A percentile compares a stretch with the other conserved stretches of the same genome.
These are phyloP conservation scores for Trichoplusia ni DNA, from an alignment of 1,140 invertebrate species.

Conservation along the genomic window DNA sequence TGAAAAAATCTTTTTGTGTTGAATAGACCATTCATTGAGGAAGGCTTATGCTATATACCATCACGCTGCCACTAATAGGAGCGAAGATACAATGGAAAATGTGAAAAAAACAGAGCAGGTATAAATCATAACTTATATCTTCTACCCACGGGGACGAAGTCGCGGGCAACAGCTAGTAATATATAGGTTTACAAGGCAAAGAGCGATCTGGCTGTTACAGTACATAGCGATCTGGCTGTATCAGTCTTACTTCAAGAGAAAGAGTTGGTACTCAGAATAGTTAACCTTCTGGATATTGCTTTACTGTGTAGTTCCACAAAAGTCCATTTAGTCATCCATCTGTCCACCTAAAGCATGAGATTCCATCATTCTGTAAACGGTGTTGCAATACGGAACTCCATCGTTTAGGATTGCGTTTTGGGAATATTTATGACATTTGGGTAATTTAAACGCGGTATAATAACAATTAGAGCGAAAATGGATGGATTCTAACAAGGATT, in stretches of 20 bases:
- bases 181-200: too few species aligned
- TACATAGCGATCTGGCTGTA: neutral
- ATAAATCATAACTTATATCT: too few species aligned
- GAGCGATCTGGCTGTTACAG: too few species aligned
- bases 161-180: too few species aligned
- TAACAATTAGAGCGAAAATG: neutral
- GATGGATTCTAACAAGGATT: too few species aligned
- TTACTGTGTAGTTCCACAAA: slow-evolving; percentile 7
- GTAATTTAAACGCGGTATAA: slow-evolving; percentile 8
- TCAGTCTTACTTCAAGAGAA: neutral
- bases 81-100: too few species aligned
- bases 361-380: slow-evolving; percentile 22
- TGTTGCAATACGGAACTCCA: slow-evolving; percentile 13
- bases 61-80: too few species aligned
- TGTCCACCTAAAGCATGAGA: slow-evolving; percentile 25
- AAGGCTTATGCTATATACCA: too few species aligned
- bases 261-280: neutral
- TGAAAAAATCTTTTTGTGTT: too few species aligned
- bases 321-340: slow-evolving; percentile 34
- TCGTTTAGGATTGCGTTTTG: neutral
- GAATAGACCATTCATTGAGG: too few species aligned
- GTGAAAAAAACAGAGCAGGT: too few species aligned
- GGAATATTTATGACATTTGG: slow-evolving; percentile 6
- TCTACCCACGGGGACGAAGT: too few species aligned
- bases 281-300: neutral